Evolutionary conservation across 1,140 invertebrate genomes (phyloP), one percentile per base, ranked within the genome.

Genomic region (Listronotus oregonensis): DNA sequence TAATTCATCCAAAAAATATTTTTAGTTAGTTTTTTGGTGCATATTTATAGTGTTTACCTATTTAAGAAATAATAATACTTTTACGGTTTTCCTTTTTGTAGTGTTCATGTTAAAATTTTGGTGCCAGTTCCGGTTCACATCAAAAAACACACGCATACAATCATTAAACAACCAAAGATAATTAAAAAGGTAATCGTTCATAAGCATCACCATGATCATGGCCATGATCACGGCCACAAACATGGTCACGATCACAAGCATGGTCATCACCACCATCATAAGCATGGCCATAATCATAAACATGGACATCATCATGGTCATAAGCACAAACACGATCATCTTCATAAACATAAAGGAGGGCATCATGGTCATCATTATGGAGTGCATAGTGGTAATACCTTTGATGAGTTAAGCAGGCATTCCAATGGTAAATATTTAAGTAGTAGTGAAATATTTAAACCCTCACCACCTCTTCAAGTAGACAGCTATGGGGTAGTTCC

Each of bases 61-160:
- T 27, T 27, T 27, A 27, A 27, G 21, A 27, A 27, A 27, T 27
- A 3, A 3, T 27, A 27, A 27, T 27, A 27, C 1, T 27, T 3
- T 27, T 27, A 27, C 21, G n/a, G 54, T 55, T 17, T 42, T 6
- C 37, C 21, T 18, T 40, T 14, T 21, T 62, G 7, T 47, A 70
- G 68, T 61, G 68, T 70, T 34, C 68, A 70, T 47, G 43, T 70
- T 8, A 70, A 70, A 34, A 67, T 70, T 49, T 10, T 51, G 15
- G 55, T 67, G 17, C 68, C 68, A n/a, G 31, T 61, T 10, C 27
- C 50, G 6, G 51, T 67, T 11, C 54, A 66, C 56, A 54, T 46
- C 7, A 64, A 70, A 15, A 63, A 67, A 12, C 64, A 70, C 49
- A 67, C 46, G 6, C 59, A 66, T 40, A 61, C 49, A 15, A 47